Evolutionary conservation across 1,140 invertebrate genomes (phyloP).

Genomic region (Sesamia nonagrioides): DNA sequence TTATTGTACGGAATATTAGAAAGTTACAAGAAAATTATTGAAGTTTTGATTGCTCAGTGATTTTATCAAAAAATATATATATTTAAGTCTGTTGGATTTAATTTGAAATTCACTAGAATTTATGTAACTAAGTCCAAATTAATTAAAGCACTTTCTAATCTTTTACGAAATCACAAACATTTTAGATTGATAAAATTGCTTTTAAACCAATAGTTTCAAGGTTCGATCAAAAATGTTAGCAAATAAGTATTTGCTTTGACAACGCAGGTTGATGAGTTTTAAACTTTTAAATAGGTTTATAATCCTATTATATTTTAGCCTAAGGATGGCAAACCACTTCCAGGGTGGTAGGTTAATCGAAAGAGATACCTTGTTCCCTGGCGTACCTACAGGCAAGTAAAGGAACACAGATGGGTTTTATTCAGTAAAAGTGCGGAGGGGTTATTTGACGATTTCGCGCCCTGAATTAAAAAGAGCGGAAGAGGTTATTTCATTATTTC

Average conservation of each 20-base stretch:
- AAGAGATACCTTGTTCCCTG: no score
- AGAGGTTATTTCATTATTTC: no score
- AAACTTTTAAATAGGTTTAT: background rate
- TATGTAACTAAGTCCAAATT: background rate
- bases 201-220: background rate
- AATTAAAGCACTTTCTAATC: background rate
- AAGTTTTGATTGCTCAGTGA: constrained; percentile 10
- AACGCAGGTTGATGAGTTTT: constrained; percentile 18
- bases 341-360: no score
- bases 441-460: no score
- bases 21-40: constrained; percentile 23
- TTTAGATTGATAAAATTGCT: background rate
- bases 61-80: background rate
- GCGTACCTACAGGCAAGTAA: no score
- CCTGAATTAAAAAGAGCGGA: no score
- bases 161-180: background rate
- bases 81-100: background rate
- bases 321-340: background rate
- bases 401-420: no score
- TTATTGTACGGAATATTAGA: no score
- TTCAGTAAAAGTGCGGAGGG: no score
- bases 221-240: background rate
- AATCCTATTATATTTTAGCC: background rate
- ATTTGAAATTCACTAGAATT: background rate
- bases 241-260: constrained; percentile 10